phyloP scores from a whole-genome alignment of 64 coral and sea anemone genomes.

The Montipora sp. region DNA sequence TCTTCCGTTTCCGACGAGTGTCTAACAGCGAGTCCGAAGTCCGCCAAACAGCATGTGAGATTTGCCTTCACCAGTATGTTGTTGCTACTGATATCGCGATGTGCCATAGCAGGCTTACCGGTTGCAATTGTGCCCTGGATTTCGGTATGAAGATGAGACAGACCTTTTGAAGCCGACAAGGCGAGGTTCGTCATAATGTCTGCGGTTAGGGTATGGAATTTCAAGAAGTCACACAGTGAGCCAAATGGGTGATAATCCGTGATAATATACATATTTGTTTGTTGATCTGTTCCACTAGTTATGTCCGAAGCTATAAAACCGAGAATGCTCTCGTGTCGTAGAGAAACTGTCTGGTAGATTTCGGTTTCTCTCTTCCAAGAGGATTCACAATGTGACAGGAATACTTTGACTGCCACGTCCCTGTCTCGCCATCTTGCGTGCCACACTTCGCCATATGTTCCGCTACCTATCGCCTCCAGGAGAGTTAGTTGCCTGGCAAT shows the following conservation, averaged over 20 bases:
- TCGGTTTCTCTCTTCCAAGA: constrained; percentile 93
- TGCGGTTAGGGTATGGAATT: constrained; percentile 65
- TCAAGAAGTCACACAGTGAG: constrained; percentile 85
- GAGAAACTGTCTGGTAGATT: constrained; percentile 83
- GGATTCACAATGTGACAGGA: constrained; percentile 84
- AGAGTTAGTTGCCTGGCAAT: constrained; percentile 90
- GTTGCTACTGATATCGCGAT: constrained; percentile 95
- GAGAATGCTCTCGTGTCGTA: constrained; percentile 90
- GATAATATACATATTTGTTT: constrained; percentile 90
- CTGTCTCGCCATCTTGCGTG: constrained; percentile 82
- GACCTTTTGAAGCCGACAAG: constrained; percentile 75
- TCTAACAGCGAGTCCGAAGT: constrained; percentile 98
- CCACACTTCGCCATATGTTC: constrained; percentile 91
- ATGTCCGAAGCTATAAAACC: constrained; percentile 93
- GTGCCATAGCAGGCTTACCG: constrained; percentile 93
- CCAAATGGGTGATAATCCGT: constrained; percentile 94
- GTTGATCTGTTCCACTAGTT: constrained; percentile 70
- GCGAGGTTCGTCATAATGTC: constrained; percentile 79
- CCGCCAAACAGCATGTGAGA: constrained; percentile 93
- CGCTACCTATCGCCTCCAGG: constrained; percentile 80
- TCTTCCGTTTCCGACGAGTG: constrained; percentile 79
- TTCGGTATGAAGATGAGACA: constrained; percentile 95
- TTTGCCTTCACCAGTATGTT: constrained; percentile 95
- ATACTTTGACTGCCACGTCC: constrained; percentile 96
- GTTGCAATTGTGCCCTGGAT: constrained; percentile 73